These are phyloP conservation scores for Scomberomorus guttatus DNA, from an alignment of 2,797 vertebrate genomes.

Conservation along the genomic window DNA sequence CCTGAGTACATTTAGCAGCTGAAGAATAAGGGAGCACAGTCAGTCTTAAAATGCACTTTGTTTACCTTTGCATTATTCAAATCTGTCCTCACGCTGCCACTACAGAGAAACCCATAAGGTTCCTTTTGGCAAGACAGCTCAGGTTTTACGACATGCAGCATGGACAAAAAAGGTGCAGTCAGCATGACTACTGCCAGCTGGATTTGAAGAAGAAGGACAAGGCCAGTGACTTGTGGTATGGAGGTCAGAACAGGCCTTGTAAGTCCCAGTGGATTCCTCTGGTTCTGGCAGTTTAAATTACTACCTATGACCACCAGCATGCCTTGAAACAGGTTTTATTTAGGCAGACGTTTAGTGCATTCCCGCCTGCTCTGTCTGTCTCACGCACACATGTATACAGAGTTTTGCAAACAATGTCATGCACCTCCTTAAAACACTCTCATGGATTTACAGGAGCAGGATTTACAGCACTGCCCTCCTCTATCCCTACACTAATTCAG, in stretches of 20 bases:
- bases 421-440: constrained; percentile 29
- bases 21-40: constrained; percentile 6
- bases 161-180: background rate
- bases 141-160: constrained; percentile 27
- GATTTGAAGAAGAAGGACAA: constrained; percentile 17
- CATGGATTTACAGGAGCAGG: constrained; percentile 6
- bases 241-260: constrained; percentile 18
- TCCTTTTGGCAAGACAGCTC: constrained; percentile 19
- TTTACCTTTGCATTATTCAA: constrained; percentile 37
- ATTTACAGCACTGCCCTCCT: constrained; percentile 3
- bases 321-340: constrained; percentile 31
- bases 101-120: background rate
- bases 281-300: constrained; percentile 37
- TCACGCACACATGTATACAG: constrained; percentile 9
- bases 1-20: background rate
- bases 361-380: constrained; percentile 7
- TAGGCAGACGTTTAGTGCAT: constrained; percentile 17
- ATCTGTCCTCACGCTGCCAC: background rate
- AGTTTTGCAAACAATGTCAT: constrained; percentile 44
- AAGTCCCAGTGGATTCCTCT: constrained; percentile 24
- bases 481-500: background rate
- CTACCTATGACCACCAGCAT: constrained; percentile 22
- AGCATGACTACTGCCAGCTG: constrained; percentile 24
- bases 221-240: constrained; percentile 11
- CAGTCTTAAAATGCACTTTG: constrained; percentile 9